Percentiles rank a stretch among this genome's conserved stretches.
phyloP scores from a whole-genome alignment of 2,113 vertebrate genomes.

The Desmodus rotundus region DNA sequence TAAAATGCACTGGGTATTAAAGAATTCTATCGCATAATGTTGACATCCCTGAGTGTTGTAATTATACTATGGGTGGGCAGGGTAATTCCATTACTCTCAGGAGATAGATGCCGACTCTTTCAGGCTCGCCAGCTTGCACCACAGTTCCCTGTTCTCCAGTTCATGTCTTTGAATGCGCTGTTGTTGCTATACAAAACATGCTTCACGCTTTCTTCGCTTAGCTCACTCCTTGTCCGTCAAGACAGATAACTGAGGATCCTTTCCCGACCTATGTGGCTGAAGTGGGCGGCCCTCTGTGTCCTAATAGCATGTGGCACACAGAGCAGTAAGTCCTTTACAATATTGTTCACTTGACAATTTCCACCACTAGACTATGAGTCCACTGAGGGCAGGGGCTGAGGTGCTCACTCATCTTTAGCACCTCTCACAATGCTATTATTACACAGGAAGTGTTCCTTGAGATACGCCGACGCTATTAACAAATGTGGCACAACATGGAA shows the following conservation, averaged over 20 bases:
- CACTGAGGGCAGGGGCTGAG: not conserved
- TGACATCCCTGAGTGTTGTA: not conserved
- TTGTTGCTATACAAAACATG: not conserved
- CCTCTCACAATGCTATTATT: not conserved
- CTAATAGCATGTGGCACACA: not conserved
- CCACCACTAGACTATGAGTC: not conserved
- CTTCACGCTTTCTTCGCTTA: not conserved
- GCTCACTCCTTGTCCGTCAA: not conserved
- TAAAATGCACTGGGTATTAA: not conserved
- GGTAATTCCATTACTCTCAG: not conserved
- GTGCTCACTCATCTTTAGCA: not conserved
- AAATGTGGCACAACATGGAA: not conserved
- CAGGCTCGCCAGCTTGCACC: not conserved
- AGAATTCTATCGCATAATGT: not conserved
- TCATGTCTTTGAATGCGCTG: not conserved
- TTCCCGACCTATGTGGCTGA: not conserved
- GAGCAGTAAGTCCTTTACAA: not conserved
- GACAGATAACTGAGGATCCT: not conserved
- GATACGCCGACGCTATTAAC: not conserved
- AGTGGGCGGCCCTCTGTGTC: not conserved
- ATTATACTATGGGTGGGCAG: not conserved
- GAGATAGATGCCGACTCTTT: not conserved
- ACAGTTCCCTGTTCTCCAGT: not conserved
- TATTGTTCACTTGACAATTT: not conserved
- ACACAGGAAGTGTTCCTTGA: not conserved